A percentile compares a stretch with the other conserved stretches of the same genome.
phyloP scores from a whole-genome alignment of 2,113 vertebrate genomes.

The Probosciger aterrimus region DNA sequence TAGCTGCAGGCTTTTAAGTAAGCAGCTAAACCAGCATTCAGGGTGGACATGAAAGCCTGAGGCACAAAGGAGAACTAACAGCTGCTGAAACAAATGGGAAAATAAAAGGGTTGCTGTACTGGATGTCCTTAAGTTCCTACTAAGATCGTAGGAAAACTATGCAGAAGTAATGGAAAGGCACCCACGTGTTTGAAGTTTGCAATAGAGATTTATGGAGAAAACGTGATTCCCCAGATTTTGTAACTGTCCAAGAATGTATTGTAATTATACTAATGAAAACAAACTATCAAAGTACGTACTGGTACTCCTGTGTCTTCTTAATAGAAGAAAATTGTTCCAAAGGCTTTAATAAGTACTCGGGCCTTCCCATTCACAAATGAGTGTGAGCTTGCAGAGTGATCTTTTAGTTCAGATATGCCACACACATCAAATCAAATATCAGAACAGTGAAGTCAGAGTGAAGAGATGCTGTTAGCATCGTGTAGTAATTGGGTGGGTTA shows the following conservation, averaged over 20 bases:
- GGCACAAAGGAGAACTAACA: not conserved
- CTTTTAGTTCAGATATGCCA: not conserved
- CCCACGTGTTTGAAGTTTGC: not conserved
- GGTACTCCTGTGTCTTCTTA: slow-evolving; percentile 35
- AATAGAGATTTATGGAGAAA: not conserved
- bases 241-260: slow-evolving; percentile 51
- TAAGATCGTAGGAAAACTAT: not conserved
- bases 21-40: not conserved
- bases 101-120: not conserved
- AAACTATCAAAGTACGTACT: not conserved
- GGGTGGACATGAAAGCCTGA: not conserved
- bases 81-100: not conserved
- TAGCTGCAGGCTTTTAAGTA: not conserved
- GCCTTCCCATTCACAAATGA: not conserved
- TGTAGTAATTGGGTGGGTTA: rapidly evolving
- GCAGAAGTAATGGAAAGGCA: not conserved
- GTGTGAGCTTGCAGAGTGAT: not conserved
- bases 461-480: not conserved
- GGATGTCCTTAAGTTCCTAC: not conserved
- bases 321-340: slow-evolving; percentile 2
- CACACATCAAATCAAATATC: not conserved
- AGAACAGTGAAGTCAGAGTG: not conserved
- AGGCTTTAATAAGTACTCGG: not conserved
- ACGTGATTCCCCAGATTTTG: not conserved
- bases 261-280: slow-evolving; percentile 46